These are phyloP conservation scores for Taeniopygia guttata DNA, from an alignment of 2,797 vertebrate genomes.

Conservation along the genomic window DNA sequence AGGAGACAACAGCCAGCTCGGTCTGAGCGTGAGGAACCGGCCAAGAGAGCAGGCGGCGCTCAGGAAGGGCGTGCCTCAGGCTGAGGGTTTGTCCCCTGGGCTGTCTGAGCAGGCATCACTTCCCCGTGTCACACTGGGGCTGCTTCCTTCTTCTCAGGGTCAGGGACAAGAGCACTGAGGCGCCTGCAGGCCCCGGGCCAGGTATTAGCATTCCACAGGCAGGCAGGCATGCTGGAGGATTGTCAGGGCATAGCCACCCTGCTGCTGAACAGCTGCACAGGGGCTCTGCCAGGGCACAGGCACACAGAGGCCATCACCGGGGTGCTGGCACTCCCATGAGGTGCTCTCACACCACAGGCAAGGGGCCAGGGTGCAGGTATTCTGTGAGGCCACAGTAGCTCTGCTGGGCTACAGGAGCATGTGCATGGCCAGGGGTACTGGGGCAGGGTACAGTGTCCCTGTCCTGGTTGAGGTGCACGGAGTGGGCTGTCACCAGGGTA, in stretches of 20 bases:
- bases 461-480: background rate
- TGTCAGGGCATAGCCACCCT: background rate
- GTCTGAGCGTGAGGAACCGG: background rate
- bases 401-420: background rate
- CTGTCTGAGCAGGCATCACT: constrained; percentile 36
- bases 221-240: background rate
- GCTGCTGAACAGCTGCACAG: background rate
- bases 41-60: background rate
- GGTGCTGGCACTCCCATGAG: background rate
- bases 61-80: constrained; percentile 58
- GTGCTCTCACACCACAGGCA: background rate
- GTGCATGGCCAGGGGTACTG: background rate
- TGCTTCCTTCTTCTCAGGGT: background rate
- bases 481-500: background rate
- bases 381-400: background rate
- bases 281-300: background rate
- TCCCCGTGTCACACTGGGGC: background rate
- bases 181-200: background rate
- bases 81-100: constrained; percentile 5
- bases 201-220: rapidly evolving
- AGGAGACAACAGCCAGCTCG: background rate
- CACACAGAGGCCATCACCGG: background rate
- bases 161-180: background rate
- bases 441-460: background rate
- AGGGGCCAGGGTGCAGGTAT: background rate